Evolutionary conservation across 2,888 invertebrate species (phyloP).

Genomic region (Itoplectis maculator): DNA sequence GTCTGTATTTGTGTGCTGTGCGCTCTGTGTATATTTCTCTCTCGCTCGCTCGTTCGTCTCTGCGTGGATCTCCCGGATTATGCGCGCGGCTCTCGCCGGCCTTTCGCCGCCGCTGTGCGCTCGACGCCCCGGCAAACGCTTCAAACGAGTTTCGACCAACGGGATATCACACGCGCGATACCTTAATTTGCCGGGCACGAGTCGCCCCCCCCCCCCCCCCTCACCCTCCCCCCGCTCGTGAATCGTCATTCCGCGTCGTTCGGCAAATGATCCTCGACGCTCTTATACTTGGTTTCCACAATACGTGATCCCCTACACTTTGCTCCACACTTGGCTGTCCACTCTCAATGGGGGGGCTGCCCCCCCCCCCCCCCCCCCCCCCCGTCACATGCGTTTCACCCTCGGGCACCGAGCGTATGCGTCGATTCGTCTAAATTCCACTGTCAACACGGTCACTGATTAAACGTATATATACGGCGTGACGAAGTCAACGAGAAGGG

Average conservation of each 20-base stretch:
- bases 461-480: neutral
- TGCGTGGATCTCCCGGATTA: neutral
- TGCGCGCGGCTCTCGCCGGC: constrained; percentile 17
- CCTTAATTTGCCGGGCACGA: constrained; percentile 65
- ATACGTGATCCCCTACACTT: too few species aligned
- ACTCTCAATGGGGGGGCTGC: too few species aligned
- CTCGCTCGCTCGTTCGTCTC: constrained; percentile 19
- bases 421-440: constrained; percentile 38
- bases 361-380: too few species aligned
- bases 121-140: constrained; percentile 52
- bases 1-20: too few species aligned
- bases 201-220: constrained; percentile 40
- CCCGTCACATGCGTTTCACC: too few species aligned
- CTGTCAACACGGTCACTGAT: constrained; percentile 46
- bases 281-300: neutral
- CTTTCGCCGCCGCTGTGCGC: neutral
- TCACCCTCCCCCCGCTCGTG: too few species aligned
- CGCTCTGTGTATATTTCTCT: constrained; percentile 14
- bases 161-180: constrained; percentile 67
- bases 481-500: neutral
- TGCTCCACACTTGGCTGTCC: too few species aligned
- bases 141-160: constrained; percentile 66
- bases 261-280: constrained; percentile 11
- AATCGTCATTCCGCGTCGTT: constrained; percentile 61
- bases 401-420: neutral